Base-by-base conservation (phyloP, 2,888 invertebrate genomes). In the Apamea sordens region DNA sequence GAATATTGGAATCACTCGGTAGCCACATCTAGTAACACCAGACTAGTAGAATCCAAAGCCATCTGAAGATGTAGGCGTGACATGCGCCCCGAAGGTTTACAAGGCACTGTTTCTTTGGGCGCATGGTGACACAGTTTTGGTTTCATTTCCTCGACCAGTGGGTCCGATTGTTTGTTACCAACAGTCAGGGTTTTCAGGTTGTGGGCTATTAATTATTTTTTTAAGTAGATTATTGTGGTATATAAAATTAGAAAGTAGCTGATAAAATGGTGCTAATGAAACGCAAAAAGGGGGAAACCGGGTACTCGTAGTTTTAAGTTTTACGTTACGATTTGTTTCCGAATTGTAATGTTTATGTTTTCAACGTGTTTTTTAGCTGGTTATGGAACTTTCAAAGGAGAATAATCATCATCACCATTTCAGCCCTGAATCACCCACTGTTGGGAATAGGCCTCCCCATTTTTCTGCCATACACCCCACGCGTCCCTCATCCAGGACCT, bases 241-340 rank as follows among this genome's bases (percentile, higher is more conserved):
- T 72, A 44, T 86, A 72, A 53, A 77, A 41, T 59, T 73, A 80
- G 8, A 85, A 69, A 83, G 84, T 91, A 92, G 96, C 96, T 96
- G 96, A 96, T 90, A 85, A 86, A 83, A 90, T 94, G 96, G 96
- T 96, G 96, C 96, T 96, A 93, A 92, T 80, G 87, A 89, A 91
- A 89, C 92, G 91, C 91, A 92, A 91, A 76, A 88, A 76, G 80
- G 90, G 92, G 91, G 88, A 92, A 92, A 89, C 89, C 92, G 92
- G 93, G 93, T 93, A 93, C 78, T 73, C n/a, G 4, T 84, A 84
- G 70, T 28, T 69, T 79, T 86, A 87, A 82, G 74, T 74, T 63
- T 67, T 59, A 36, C 4, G 2, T 64, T 80, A 44, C 18, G n/a
- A 2, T 61, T 77, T 47, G 10, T 67, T 82, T 36, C 56, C 15